Evolutionary conservation across 2,888 invertebrate species (phyloP), one percentile per base, ranked within the genome.

Genomic region (Omphaloscelis lunosa): DNA sequence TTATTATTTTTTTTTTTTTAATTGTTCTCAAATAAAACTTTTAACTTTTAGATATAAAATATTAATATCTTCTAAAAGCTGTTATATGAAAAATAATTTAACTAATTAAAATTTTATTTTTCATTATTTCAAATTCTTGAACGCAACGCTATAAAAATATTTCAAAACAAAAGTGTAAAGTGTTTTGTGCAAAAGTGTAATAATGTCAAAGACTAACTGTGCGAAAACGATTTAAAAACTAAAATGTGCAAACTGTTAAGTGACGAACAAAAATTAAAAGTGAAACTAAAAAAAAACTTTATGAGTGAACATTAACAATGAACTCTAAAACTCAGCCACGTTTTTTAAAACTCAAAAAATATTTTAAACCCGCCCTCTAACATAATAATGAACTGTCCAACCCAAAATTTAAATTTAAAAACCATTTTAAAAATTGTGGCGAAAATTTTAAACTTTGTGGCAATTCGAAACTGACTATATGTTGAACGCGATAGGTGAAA

Each of bases 401-500:
- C 4, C 0, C 0, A 59, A 72, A 67, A n/a, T 2, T 17, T 39
- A 56, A 82, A 59, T 39, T 45, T 61, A 23, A 56, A 58, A 67
- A 23, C 34, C 17, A 58, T 23, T 79, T 73, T 65, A 41, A 85
- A 72, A 72, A 12, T 76, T 15, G 67, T 41, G 72, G 29, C 29
- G 53, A 34, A n/a, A 20, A 11, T 27, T 84, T 85, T 74, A 63
- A 74, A 74, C 23, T 77, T 72, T n/a, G 75, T n/a, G 72, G 62
- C 45, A 39, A 63, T 72, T 15, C 17, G 34, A 56, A 80, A 72
- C 82, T 69, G 86, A 86, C 86, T 86, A 77, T 89, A 88, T 88
- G 84, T 89, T 89, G 88, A 89, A 90, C 86, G 86, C 84, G 72
- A 83, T 88, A 74, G 87, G 86, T 74, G 87, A 91, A 83, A 90